Conservation (phyloP, 2,113 vertebrate species). For the Eptesicus fuscus region DNA sequence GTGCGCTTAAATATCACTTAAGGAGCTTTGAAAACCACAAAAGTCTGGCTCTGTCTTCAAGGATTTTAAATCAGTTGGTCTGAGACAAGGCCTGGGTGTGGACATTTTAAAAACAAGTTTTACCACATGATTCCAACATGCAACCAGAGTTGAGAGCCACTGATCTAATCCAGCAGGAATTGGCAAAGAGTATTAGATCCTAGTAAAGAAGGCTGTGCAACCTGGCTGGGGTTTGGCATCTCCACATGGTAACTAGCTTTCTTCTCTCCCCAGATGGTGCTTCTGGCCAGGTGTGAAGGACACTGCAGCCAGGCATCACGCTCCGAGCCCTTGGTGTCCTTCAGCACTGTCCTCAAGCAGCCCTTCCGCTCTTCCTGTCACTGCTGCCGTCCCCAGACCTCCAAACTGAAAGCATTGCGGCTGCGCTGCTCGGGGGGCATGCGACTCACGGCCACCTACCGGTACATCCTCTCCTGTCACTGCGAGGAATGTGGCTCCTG, state of each 20-base stretch:
- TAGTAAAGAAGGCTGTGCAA: not conserved
- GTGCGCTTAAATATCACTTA: not conserved
- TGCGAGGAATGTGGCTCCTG: slow-evolving; percentile 95
- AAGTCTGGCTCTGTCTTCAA: not conserved
- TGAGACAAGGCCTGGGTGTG: not conserved
- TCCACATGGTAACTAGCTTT: not conserved
- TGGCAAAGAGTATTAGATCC: not conserved
- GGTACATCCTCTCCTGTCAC: slow-evolving; percentile 97
- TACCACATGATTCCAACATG: not conserved
- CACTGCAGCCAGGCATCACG: slow-evolving; percentile 94
- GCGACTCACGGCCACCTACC: slow-evolving; percentile 95
- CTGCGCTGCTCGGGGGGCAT: slow-evolving; percentile 93
- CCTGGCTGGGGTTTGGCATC: not conserved
- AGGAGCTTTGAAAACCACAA: not conserved
- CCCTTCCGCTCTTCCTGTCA: slow-evolving; percentile 95
- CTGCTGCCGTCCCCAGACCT: slow-evolving; percentile 97
- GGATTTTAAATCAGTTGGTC: not conserved
- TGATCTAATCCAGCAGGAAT: not conserved
- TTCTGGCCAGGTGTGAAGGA: slow-evolving; percentile 96
- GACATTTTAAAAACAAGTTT: not conserved
- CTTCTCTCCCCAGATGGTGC: slow-evolving; percentile 89
- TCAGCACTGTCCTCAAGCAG: slow-evolving; percentile 95
- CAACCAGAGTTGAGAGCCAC: not conserved
- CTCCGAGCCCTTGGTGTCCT: slow-evolving; percentile 95
- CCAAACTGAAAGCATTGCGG: slow-evolving; percentile 96